phyloP scores from a whole-genome alignment of 1,140 invertebrate genomes.

The Leptinotarsa undecemlineata region DNA sequence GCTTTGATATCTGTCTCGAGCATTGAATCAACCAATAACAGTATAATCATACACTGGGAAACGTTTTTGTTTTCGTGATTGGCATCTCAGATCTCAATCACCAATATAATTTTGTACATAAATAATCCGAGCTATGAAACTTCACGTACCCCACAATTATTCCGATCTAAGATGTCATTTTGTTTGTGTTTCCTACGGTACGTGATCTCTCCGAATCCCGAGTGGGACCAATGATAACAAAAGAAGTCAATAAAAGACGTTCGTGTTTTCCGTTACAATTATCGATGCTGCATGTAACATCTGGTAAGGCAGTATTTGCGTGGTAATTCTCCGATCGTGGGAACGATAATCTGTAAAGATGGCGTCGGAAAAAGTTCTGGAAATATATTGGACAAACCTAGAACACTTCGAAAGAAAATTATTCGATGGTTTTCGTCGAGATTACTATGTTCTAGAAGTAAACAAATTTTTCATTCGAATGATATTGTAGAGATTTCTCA shows the following conservation, averaged over 20 bases:
- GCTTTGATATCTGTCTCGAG: too few relatives aligned
- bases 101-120: not conserved
- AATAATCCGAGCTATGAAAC: too few relatives aligned
- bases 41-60: too few relatives aligned
- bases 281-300: conserved; percentile 2
- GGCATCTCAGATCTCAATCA: not conserved
- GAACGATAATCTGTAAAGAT: not conserved
- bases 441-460: too few relatives aligned
- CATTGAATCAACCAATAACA: too few relatives aligned
- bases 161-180: not conserved
- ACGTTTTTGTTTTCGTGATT: not conserved
- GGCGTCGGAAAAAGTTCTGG: not conserved
- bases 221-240: not conserved
- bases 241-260: conserved; percentile 3
- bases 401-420: too few relatives aligned
- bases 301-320: not conserved
- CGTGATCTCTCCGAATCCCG: not conserved
- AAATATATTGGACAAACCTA: not conserved
- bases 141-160: too few relatives aligned
- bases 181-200: not conserved
- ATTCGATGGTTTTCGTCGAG: too few relatives aligned
- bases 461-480: too few relatives aligned
- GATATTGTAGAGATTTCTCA: too few relatives aligned
- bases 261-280: conserved; percentile 4
- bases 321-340: not conserved